A percentile compares a stretch with the other conserved stretches of the same genome.
These are phyloP conservation scores for Dugesia japonica DNA, from an alignment of 2,888 invertebrate genomes.

Conservation along the genomic window DNA sequence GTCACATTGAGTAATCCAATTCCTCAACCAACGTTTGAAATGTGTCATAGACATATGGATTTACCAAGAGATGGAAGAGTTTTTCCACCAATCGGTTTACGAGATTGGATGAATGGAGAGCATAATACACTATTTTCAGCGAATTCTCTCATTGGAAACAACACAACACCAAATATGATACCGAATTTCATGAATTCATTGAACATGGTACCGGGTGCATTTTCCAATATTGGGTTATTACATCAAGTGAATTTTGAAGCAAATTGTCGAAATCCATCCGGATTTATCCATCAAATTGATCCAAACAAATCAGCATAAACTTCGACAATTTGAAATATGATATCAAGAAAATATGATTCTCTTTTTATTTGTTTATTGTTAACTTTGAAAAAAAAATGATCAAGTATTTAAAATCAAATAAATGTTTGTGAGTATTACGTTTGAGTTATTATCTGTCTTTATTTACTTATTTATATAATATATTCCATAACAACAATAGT, in stretches of 20 bases:
- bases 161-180: background rate
- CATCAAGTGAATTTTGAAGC: conserved; percentile 10
- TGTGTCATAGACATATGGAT: background rate
- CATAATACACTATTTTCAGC: background rate
- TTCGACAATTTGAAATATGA: background rate
- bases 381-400: background rate
- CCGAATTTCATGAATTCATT: background rate
- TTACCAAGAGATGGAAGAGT: background rate
- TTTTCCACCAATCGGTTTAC: background rate
- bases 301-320: background rate
- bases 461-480: too few species aligned
- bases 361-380: background rate
- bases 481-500: too few species aligned
- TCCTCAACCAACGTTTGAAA: background rate
- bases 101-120: background rate
- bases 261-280: background rate
- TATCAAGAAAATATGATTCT: background rate
- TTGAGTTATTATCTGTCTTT: too few species aligned
- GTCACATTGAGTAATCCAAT: background rate
- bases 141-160: background rate
- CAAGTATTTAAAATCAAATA: background rate
- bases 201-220: background rate
- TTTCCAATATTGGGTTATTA: conserved; percentile 1
- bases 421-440: background rate
- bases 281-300: conserved; percentile 16